Evolutionary conservation across 2,797 vertebrate genomes (phyloP).

Genomic region (Buceros bicornis): DNA sequence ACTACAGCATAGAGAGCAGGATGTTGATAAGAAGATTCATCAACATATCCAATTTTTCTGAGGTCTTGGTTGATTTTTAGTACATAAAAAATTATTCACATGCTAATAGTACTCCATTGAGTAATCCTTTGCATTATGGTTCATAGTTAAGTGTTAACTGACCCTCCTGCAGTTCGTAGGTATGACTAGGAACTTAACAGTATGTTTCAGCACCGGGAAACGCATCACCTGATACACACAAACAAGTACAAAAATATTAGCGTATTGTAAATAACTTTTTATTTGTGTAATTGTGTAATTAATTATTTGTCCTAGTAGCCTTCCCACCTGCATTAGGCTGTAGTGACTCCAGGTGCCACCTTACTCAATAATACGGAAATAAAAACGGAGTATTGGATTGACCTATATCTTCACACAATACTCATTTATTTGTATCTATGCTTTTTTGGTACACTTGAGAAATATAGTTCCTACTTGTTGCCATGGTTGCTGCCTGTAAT

Average conservation of each 20-base stretch:
- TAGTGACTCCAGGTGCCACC: neutral
- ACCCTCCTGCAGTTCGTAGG: neutral
- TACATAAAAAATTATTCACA: neutral
- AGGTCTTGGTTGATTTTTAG: neutral
- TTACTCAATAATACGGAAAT: neutral
- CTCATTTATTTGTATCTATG: conserved; percentile 24
- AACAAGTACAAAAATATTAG: neutral
- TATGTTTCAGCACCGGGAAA: neutral
- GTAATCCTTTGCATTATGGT: neutral
- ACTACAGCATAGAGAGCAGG: neutral
- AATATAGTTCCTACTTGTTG: conserved; percentile 42
- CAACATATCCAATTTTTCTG: neutral
- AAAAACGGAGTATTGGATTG: neutral
- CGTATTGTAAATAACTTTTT: neutral
- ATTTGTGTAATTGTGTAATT: too few species aligned
- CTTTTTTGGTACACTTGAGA: conserved; percentile 26
- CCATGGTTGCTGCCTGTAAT: conserved; percentile 56
- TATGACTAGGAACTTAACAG: neutral
- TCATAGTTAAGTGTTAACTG: neutral
- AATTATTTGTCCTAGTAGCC: neutral
- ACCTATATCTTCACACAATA: neutral
- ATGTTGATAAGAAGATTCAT: neutral
- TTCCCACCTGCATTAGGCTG: neutral
- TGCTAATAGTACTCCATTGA: neutral
- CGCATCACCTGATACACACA: neutral